phyloP scores from a whole-genome alignment of 2,797 vertebrate species.

The Tokudaia tokunoshimensis region DNA sequence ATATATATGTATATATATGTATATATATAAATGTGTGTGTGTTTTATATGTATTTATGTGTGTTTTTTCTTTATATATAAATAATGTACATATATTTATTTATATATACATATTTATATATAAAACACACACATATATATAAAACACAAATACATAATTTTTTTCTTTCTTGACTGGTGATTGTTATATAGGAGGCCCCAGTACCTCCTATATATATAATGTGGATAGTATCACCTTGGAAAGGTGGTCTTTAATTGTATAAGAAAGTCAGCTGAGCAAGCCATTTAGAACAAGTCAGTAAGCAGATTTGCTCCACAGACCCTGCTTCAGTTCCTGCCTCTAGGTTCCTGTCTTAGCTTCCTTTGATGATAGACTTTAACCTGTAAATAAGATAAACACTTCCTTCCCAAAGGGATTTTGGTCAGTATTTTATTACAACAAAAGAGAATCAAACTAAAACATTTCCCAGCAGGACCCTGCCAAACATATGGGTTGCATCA shows the following conservation, averaged over 20 bases:
- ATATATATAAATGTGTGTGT: too few relatives aligned
- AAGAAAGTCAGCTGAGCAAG: not conserved
- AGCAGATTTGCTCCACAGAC: not conserved
- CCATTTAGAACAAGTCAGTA: not conserved
- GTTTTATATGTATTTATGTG: not conserved
- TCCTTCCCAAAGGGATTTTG: not conserved
- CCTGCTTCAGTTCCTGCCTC: not conserved
- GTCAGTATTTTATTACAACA: not conserved
- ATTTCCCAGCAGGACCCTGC: not conserved
- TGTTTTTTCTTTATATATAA: too few relatives aligned
- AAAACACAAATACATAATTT: too few relatives aligned
- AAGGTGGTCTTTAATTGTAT: not conserved
- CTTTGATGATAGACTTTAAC: not conserved
- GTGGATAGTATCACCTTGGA: not conserved
- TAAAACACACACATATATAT: too few relatives aligned
- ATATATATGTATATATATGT: not conserved
- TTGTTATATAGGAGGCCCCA: not conserved
- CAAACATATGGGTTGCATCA: not conserved
- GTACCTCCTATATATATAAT: not conserved
- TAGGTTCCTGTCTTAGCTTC: not conserved
- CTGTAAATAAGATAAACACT: not conserved
- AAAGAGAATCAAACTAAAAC: not conserved
- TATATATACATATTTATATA: too few relatives aligned
- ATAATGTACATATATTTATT: too few relatives aligned
- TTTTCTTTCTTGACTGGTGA: not conserved